Evolutionary conservation across 2,888 invertebrate species (phyloP), one percentile per base, ranked within the genome.

Genomic region (Eristalis tenax): DNA sequence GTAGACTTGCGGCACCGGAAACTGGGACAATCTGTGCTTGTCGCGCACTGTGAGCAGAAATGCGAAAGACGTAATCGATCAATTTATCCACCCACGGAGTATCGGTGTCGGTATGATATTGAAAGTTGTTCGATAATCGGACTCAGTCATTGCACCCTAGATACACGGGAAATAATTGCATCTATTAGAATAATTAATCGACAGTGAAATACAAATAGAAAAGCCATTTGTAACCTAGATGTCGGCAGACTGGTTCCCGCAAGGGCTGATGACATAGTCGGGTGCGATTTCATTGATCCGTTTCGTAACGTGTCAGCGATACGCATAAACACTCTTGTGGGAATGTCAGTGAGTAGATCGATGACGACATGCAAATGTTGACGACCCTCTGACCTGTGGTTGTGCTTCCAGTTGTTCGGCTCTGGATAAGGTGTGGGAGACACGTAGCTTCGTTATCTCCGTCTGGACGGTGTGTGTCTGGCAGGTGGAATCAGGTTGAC

Each of bases 211-310:
- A 68, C 76, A 85, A 85, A 81, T 85, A 85, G 71, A 85, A 80
- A 76, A 71, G 76, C 66, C 32, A 76, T 73, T 81, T 84, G 66
- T 76, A 70, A 70, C 81, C 74, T 63, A 83, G 68, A 77, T 69
- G 65, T 69, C 71, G 50, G 56, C 50, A 66, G 75, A 79, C 83
- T 70, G 79, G 83, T 80, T 75, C 56, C 35, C 43, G 68, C 76
- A 85, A 85, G 84, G 84, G 84, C 84, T 85, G 84, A 85, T 81
- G 84, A 85, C 84, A 85, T 85, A 85, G 70, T 63, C 80, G 71
- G 71, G 61, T 76, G 76, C 26, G 76, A 85, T 85, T 85, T 80
- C 84, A 81, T 80, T 85, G 71, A 85, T 56, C 81, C 63, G 84
- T 76, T 76, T 85, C 76, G 68, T 81, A 85, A 85, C 32, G 40